phyloP scores from a whole-genome alignment of 2,113 vertebrate genomes.

The Dendrocopos noguchii region DNA sequence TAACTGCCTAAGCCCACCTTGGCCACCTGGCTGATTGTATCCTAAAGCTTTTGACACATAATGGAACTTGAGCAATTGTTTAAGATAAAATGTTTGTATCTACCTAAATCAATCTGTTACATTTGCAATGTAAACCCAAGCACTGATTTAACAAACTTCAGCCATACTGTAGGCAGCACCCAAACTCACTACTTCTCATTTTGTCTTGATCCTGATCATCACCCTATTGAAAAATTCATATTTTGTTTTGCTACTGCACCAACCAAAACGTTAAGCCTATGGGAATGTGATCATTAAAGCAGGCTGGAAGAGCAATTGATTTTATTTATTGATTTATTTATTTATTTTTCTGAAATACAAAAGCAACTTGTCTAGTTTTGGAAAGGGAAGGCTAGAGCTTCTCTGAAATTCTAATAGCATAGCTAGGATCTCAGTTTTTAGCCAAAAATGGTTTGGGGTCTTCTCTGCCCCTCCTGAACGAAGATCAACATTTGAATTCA shows the following conservation, averaged over 20 bases:
- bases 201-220: background rate
- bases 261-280: background rate
- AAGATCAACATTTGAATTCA: background rate
- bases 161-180: background rate
- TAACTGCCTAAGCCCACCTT: background rate
- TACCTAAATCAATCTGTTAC: conserved; percentile 3
- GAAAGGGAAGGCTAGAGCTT: background rate
- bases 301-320: background rate
- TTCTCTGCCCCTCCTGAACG: background rate
- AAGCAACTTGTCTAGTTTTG: background rate
- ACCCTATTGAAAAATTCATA: background rate
- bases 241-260: background rate
- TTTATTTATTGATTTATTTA: background rate
- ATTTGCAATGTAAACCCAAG: background rate
- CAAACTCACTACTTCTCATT: background rate
- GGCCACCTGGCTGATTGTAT: background rate
- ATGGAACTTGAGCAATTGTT: background rate
- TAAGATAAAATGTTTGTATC: background rate
- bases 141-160: background rate
- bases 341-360: background rate
- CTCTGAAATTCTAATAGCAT: background rate
- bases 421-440: background rate
- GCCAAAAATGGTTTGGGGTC: background rate
- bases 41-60: background rate
- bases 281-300: background rate